Base-by-base conservation (phyloP, 2,888 invertebrate genomes). In the Sarcophaga caerulescens region DNA sequence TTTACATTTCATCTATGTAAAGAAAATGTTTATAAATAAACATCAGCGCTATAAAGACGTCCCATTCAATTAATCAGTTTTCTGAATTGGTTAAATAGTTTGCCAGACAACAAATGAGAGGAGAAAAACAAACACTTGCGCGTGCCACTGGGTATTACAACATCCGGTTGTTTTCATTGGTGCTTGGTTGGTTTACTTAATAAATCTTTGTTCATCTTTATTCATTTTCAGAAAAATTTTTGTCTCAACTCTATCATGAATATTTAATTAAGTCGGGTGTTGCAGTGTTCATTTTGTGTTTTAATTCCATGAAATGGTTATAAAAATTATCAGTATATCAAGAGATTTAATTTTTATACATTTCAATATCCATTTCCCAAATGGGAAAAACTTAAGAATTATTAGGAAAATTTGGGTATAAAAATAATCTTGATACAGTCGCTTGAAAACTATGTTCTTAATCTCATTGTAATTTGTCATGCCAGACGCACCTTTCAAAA, bases 11-110 rank as follows among this genome's bases (percentile, higher is more conserved):
- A 69, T 62, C 77, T 35, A 35, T 35, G 35, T 35, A 68, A 77
- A 68, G 78, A 74, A 62, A 19, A 60, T n/a, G 12, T 21, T n/a
- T 66, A 66, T 23, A 63, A 60, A 60, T 21, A 23, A 19, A n/a
- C 19, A n/a, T 60, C 10, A 60, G 8, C 8, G 35, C 10, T 19
- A 63, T 63, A n/a, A 35, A 81, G 14, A 2, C 60, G 35, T 19
- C 57, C 63, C 25, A 83, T 85, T 86, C 77, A 88, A 86, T 88
- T 87, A 88, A 88, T 87, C 84, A 87, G 81, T 71, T 77, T 52
- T 69, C 23, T 47, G 83, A 85, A 84, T 81, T 86, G 82, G 84
- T 87, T 87, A 88, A 87, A 87, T 85, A 87, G 86, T 88, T 87
- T 76, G 76, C 75, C 23, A 65, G 52, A 21, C 70, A 79, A 52